Evolutionary conservation across 2,888 invertebrate genomes (phyloP).

Genomic region (Drosophila eohydei): DNA sequence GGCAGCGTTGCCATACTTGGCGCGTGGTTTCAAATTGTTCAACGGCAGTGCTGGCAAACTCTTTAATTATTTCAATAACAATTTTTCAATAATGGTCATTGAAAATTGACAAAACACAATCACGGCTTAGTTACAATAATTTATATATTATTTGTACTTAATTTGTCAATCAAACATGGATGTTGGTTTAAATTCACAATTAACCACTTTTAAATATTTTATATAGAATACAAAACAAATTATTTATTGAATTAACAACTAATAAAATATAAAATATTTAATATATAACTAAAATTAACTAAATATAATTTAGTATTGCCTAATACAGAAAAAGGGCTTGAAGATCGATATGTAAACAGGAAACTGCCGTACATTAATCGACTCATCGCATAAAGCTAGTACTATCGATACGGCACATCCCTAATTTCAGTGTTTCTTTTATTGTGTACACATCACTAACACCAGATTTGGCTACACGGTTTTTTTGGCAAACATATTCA

Average conservation of each 20-base stretch:
- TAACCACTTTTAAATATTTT: too few relatives aligned
- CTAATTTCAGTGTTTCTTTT: slow-evolving; percentile 28
- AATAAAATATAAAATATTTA: background rate
- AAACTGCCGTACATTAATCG: background rate
- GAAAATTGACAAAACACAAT: background rate
- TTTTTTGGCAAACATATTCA: slow-evolving; percentile 30
- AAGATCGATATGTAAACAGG: background rate
- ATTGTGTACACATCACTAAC: slow-evolving; percentile 40
- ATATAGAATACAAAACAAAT: background rate
- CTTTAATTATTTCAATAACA: background rate
- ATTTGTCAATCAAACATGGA: background rate
- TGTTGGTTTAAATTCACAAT: background rate
- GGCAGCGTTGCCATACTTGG: slow-evolving; percentile 47
- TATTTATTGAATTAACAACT: background rate
- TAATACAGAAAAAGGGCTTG: background rate
- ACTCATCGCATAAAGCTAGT: background rate
- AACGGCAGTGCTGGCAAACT: background rate
- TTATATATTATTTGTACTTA: background rate
- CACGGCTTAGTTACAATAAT: background rate
- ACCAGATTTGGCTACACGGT: slow-evolving; percentile 28
- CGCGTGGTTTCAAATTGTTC: slow-evolving; percentile 25
- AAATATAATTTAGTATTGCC: background rate
- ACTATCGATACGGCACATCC: slow-evolving; percentile 24
- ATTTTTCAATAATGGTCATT: background rate
- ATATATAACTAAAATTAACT: too few relatives aligned